phyloP scores from a whole-genome alignment of 2,113 vertebrate species.

The Proterorhinus semilunaris region DNA sequence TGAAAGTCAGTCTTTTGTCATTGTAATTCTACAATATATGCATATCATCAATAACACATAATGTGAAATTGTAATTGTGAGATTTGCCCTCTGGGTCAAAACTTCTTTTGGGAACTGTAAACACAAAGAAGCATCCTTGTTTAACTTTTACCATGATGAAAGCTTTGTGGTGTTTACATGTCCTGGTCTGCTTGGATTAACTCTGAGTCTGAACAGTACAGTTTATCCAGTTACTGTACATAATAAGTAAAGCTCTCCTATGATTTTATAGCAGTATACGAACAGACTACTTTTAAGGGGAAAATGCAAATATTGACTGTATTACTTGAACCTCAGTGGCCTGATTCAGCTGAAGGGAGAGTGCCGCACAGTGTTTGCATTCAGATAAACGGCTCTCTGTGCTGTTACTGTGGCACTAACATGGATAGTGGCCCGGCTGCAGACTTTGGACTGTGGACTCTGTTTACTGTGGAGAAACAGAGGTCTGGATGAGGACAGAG shows the following conservation, averaged over 20 bases:
- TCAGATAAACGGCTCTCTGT: constrained; percentile 55
- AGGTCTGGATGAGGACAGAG: constrained; percentile 45
- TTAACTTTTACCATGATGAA: neutral
- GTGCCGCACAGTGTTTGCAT: constrained; percentile 58
- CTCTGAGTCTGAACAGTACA: too few species aligned
- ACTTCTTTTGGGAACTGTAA: neutral
- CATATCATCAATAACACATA: too few species aligned
- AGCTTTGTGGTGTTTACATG: neutral
- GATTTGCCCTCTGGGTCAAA: neutral
- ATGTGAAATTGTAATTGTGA: neutral
- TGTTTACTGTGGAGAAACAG: constrained; percentile 58
- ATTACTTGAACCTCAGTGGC: constrained; percentile 60
- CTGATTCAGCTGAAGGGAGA: constrained; percentile 33
- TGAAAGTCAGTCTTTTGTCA: neutral
- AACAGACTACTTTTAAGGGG: constrained; percentile 27
- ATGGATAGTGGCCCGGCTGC: constrained; percentile 27
- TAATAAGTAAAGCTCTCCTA: constrained; percentile 19
- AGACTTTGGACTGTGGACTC: constrained; percentile 54
- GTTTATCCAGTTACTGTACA: constrained; percentile 5
- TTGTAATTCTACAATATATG: neutral
- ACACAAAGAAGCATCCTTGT: neutral
- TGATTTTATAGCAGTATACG: constrained; percentile 20
- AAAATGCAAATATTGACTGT: constrained; percentile 66
- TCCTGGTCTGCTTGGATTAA: neutral
- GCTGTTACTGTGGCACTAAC: constrained; percentile 44